phyloP scores from a whole-genome alignment of 1,140 invertebrate species.

The Samia ricini region DNA sequence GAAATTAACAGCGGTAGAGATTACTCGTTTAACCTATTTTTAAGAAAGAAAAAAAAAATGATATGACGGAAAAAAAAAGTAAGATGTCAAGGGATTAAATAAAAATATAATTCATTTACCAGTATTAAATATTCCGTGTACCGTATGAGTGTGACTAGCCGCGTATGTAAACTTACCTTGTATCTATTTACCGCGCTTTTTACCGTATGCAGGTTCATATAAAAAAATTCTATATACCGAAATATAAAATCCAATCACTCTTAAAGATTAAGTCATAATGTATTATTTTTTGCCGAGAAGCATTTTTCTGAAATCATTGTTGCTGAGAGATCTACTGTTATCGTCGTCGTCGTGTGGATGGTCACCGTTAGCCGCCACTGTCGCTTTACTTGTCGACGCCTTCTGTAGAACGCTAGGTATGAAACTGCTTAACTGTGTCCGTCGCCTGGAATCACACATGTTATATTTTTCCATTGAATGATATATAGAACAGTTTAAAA shows the following conservation, averaged over 20 bases:
- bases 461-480: background rate
- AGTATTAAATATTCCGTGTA: background rate
- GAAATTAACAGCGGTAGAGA: too few relatives aligned
- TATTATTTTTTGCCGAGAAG: background rate
- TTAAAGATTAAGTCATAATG: background rate
- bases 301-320: slow-evolving; percentile 66
- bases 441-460: slow-evolving; percentile 36
- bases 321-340: slow-evolving; percentile 51
- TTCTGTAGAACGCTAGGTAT: slow-evolving; percentile 68
- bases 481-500: too few relatives aligned
- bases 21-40: too few relatives aligned
- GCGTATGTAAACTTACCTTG: background rate
- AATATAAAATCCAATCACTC: background rate
- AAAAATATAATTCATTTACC: background rate
- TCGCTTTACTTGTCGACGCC: slow-evolving; percentile 36
- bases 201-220: background rate
- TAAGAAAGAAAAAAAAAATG: too few relatives aligned
- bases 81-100: too few relatives aligned
- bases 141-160: background rate
- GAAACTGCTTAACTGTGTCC: slow-evolving; percentile 68
- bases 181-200: too few relatives aligned
- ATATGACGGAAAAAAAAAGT: too few relatives aligned
- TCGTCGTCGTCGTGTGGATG: slow-evolving; percentile 33
- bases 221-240: background rate
- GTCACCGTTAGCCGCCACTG: slow-evolving; percentile 25